Base-by-base conservation (phyloP, 2,888 invertebrate genomes). In the Leptothorax acervorum region DNA sequence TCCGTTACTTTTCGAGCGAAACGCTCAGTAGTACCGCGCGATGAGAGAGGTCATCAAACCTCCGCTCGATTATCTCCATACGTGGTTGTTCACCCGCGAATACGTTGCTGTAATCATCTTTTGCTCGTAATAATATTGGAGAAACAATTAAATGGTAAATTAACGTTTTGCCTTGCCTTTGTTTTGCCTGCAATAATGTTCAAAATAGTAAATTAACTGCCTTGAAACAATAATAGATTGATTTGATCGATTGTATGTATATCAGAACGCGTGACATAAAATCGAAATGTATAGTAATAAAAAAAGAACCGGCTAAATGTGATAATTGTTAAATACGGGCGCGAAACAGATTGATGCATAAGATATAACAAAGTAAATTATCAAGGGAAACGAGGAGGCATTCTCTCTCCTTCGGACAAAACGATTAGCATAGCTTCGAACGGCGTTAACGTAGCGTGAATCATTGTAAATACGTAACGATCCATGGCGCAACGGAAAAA, bases 1-100 rank as follows among this genome's bases (percentile, higher is more conserved):
- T 70, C 73, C 35, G 42, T 57, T 71, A 79, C 23, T 79, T 79
- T 79, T 48, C 45, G 60, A 79, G 35, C 42, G 8, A 76, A 70
- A 23, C 45, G n/a, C 23, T 70, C 11, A 6, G 15, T 57, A 39
- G 11, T 65, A 28, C 0, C 60, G 23, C 35, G n/a, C 15, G 48
- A 11, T 39, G 62, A 73, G 65, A 57, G 45, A 71, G 57, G 45
- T 79, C 79, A 35, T 79, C 23, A 71, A 71, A 79, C 70, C 9
- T 78, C 8, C 31, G 12, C 53, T 18, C 68, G 18, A 5, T 68
- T 15, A 23, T 65, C 23, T 63, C 45, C 11, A 74, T 62, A 62
- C 12, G 35, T 39, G 39, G 12, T 66, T 65, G 28, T n/a, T 78
- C 39, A 78, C 42, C 4, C 18, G 53, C 12, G 28, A 55, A 48